Conservation (phyloP, 2,888 invertebrate genomes). For the Belgica antarctica region DNA sequence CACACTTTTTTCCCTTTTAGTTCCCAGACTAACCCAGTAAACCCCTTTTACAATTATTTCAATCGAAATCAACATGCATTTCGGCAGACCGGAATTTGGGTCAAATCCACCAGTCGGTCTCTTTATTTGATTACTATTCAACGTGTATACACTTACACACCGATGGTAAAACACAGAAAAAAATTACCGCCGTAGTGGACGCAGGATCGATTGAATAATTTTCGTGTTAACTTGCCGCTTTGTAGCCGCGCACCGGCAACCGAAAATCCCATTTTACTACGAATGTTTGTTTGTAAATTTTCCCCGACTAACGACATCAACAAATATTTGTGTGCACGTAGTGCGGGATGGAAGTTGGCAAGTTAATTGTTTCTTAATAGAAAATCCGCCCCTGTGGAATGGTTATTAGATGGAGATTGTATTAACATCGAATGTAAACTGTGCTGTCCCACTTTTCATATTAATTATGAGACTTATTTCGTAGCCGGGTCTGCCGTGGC, state of each 20-base stretch:
- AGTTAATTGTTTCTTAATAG: too few relatives aligned
- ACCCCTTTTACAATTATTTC: too few relatives aligned
- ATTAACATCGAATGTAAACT: constrained; percentile 5
- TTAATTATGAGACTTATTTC: constrained; percentile 19
- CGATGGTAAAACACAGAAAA: background rate
- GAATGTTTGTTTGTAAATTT: background rate
- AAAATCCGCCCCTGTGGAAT: too few relatives aligned
- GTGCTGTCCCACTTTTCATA: constrained; percentile 12
- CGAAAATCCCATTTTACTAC: background rate
- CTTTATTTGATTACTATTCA: constrained; percentile 29
- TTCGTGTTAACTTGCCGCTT: constrained; percentile 19
- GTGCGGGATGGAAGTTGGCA: too few relatives aligned
- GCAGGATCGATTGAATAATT: constrained; percentile 25
- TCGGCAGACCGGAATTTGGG: constrained; percentile 16
- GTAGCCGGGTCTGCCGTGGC: background rate
- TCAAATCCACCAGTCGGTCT: constrained; percentile 29
- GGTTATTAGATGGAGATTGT: too few relatives aligned
- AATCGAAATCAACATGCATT: too few relatives aligned
- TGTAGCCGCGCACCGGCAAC: background rate
- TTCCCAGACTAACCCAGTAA: too few relatives aligned
- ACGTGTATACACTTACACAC: background rate
- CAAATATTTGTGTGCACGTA: too few relatives aligned
- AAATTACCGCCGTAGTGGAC: background rate
- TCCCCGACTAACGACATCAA: background rate
- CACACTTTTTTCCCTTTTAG: too few relatives aligned